These are phyloP conservation scores for Holotrichia oblita DNA, from an alignment of 1,140 invertebrate species.

Conservation along the genomic window DNA sequence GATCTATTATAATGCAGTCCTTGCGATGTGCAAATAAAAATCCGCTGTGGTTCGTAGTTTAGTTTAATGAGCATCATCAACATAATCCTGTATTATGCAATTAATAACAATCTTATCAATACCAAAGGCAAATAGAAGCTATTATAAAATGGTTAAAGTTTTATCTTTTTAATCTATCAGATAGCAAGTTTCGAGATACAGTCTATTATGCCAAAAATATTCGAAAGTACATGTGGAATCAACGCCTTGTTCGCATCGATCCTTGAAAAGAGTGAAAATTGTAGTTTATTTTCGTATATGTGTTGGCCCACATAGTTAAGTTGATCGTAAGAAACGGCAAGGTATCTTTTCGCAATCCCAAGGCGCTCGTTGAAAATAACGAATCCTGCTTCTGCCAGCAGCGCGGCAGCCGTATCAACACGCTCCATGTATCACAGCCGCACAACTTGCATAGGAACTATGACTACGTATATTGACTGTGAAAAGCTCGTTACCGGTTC, in stretches of 20 bases:
- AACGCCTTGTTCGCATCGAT: background rate
- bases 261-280: slow-evolving; percentile 28
- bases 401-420: slow-evolving; percentile 8
- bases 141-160: too few relatives aligned
- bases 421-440: slow-evolving; percentile 32
- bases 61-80: too few relatives aligned
- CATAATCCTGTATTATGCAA: too few relatives aligned
- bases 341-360: slow-evolving; percentile 42
- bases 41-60: too few relatives aligned
- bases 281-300: slow-evolving; percentile 44
- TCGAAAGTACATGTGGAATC: background rate
- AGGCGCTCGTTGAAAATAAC: slow-evolving; percentile 44
- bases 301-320: slow-evolving; percentile 44
- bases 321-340: slow-evolving; percentile 42
- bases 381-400: slow-evolving; percentile 40
- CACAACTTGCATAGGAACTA: slow-evolving; percentile 44
- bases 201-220: too few relatives aligned
- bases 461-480: slow-evolving; percentile 45
- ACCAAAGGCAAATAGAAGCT: too few relatives aligned
- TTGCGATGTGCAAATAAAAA: too few relatives aligned
- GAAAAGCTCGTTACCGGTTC: slow-evolving; percentile 44
- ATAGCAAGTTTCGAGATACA: too few relatives aligned
- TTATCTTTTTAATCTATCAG: too few relatives aligned
- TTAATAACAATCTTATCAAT: too few relatives aligned
- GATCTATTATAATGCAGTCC: too few relatives aligned